Percentiles rank a stretch among this genome's conserved stretches.
phyloP scores from a whole-genome alignment of 2,797 vertebrate genomes.

The Anguilla megastoma region DNA sequence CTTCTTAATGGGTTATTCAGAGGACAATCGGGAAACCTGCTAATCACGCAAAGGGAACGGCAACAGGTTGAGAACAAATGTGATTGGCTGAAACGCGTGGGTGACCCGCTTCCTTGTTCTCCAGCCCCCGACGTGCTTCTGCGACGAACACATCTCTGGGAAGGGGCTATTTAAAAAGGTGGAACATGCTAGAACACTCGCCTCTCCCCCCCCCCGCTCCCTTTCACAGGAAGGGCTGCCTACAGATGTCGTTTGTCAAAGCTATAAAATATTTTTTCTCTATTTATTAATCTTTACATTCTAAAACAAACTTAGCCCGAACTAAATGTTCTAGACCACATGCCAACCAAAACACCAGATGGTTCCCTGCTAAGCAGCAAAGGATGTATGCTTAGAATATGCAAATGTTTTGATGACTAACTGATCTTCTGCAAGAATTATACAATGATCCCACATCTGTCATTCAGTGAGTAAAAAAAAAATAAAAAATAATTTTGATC shows the following conservation, averaged over 20 bases:
- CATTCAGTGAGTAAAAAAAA: not conserved
- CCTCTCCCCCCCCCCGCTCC: too few relatives aligned
- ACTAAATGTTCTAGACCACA: not conserved
- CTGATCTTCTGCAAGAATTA: not conserved
- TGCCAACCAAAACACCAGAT: not conserved
- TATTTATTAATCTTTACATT: not conserved
- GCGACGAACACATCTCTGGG: not conserved
- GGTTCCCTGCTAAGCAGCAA: not conserved
- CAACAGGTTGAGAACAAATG: too few relatives aligned
- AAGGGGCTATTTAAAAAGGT: not conserved
- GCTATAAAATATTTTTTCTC: not conserved
- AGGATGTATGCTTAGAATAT: not conserved
- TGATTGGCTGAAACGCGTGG: too few relatives aligned
- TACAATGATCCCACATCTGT: not conserved
- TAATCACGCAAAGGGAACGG: too few relatives aligned
- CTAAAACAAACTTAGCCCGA: not conserved
- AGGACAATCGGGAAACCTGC: too few relatives aligned
- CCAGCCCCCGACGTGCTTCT: too few relatives aligned
- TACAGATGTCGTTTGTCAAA: not conserved
- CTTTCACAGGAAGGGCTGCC: not conserved
- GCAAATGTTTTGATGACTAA: slow-evolving; percentile 3
- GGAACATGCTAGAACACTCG: not conserved
- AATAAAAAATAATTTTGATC: not conserved
- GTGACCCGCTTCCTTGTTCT: too few relatives aligned
- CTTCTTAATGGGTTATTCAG: too few relatives aligned